A percentile compares a stretch with the other conserved stretches of the same genome.
Evolutionary conservation across 2,113 vertebrate genomes (phyloP).

Genomic region (Zingel zingel): DNA sequence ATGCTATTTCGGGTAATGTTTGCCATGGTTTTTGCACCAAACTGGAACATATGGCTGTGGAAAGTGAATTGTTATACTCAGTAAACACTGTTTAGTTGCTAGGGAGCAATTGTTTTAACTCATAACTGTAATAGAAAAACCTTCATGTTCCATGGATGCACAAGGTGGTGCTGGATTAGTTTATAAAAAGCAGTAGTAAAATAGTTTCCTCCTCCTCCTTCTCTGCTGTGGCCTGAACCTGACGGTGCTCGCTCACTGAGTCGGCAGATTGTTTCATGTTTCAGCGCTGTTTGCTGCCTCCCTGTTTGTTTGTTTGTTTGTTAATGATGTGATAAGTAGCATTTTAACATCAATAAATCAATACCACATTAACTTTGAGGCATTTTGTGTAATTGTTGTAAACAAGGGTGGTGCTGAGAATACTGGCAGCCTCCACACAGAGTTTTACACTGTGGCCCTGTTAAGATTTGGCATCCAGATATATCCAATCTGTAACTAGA

Average conservation of each 20-base stretch:
- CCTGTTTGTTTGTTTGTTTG: conserved; percentile 23
- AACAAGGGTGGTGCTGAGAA: conserved; percentile 17
- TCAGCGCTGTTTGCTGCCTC: conserved; percentile 9
- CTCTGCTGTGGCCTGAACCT: background rate
- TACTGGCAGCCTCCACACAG: background rate
- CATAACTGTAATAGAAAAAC: background rate
- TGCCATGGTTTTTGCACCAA: background rate
- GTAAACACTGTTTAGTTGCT: background rate
- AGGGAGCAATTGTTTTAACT: background rate
- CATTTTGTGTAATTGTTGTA: conserved; percentile 16
- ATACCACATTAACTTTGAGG: conserved; percentile 32
- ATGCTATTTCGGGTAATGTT: no score
- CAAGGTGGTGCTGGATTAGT: background rate
- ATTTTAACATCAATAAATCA: conserved; percentile 29
- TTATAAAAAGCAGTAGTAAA: background rate
- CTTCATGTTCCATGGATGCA: background rate
- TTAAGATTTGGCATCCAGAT: background rate
- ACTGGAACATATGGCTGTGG: background rate
- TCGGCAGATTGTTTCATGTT: conserved; percentile 5
- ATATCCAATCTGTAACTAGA: background rate
- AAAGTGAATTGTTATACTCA: background rate
- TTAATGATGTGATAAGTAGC: conserved; percentile 26
- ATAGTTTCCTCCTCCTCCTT: background rate
- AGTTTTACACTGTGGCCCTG: background rate
- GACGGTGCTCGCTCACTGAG: background rate